These are phyloP conservation scores for Apomyelois bistriatella DNA, from an alignment of 2,888 invertebrate genomes.

Conservation along the genomic window DNA sequence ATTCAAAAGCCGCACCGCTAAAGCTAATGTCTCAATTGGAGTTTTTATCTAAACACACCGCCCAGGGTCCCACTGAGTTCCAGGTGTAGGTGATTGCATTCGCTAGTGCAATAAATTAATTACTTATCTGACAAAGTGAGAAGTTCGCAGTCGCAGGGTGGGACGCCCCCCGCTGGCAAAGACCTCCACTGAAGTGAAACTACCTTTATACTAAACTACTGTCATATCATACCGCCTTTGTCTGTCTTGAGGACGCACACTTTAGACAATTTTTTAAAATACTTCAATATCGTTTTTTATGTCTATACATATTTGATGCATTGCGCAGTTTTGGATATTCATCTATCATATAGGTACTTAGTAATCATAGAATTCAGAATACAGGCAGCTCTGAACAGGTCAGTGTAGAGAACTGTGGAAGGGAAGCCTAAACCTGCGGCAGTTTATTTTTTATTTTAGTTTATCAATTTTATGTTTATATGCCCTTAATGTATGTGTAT, in stretches of 20 bases:
- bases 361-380: no score
- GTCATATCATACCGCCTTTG: conserved; percentile 69
- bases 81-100: conserved; percentile 43
- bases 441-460: no score
- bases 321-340: neutral
- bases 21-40: conserved; percentile 74
- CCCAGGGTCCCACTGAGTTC: conserved; percentile 49
- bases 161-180: conserved; percentile 61
- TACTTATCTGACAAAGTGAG: conserved; percentile 72
- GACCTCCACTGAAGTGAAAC: conserved; percentile 61
- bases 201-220: conserved; percentile 39
- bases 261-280: conserved; percentile 29
- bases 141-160: conserved; percentile 59
- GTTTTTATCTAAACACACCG: conserved; percentile 71
- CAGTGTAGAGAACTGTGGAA: no score
- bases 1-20: conserved; percentile 48
- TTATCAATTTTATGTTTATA: no score
- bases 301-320: neutral
- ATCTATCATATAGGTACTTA: no score
- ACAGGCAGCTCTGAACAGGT: no score
- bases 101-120: conserved; percentile 73
- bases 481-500: no score
- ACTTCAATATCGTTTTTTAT: neutral
- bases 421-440: no score
- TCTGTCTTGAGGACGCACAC: conserved; percentile 60